A percentile compares a stretch with the other conserved stretches of the same genome.
These are phyloP conservation scores for Mystacornis crossleyi DNA, from an alignment of 2,113 vertebrate genomes.

Conservation along the genomic window DNA sequence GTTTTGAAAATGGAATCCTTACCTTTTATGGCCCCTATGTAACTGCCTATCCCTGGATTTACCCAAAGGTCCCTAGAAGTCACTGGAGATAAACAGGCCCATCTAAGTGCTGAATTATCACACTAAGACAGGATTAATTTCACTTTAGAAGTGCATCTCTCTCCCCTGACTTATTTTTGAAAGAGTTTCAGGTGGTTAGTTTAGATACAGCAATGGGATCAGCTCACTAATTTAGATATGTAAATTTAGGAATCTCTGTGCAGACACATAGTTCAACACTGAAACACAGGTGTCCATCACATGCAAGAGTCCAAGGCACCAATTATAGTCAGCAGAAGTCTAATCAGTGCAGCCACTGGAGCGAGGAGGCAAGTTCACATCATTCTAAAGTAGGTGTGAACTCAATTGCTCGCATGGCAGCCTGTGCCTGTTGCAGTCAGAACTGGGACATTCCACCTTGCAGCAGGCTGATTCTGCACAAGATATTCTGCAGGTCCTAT, in stretches of 20 bases:
- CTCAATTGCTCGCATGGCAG: background rate
- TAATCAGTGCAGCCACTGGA: background rate
- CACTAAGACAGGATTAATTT: background rate
- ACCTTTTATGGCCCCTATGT: background rate
- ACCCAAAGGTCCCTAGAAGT: background rate
- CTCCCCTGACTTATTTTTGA: background rate
- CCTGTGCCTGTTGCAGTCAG: background rate
- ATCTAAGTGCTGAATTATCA: background rate
- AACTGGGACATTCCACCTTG: background rate
- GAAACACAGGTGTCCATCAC: background rate
- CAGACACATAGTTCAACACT: background rate
- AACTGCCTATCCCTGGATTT: background rate
- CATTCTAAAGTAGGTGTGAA: background rate
- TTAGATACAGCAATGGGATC: background rate
- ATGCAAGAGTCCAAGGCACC: background rate
- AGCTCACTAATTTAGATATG: background rate
- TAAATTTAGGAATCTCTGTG: background rate
- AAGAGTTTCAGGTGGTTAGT: background rate
- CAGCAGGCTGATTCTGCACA: background rate
- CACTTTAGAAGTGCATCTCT: background rate
- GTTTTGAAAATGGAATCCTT: background rate
- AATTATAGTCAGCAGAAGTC: background rate
- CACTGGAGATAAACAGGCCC: background rate
- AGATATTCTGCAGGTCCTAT: background rate
- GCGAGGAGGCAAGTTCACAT: background rate